Conservation (phyloP, 23 tunicate species). For the Oikopleura albicans region DNA sequence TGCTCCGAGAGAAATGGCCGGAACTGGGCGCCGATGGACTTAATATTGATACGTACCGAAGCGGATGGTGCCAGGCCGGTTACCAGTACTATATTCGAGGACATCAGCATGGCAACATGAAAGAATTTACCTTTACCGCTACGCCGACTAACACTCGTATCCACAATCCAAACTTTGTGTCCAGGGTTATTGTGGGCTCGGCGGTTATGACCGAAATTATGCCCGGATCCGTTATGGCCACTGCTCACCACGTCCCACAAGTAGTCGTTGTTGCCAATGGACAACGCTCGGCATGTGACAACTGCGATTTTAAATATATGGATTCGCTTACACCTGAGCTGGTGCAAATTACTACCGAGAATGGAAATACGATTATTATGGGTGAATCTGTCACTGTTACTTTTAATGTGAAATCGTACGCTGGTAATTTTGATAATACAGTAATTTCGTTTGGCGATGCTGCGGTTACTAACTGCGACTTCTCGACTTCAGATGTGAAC, state of each 20-base stretch:
- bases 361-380: neutral
- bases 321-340: neutral
- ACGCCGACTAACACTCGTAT: neutral
- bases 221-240: constrained; percentile 12
- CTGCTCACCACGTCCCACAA: constrained; percentile 1
- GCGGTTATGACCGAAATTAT: neutral
- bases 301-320: neutral
- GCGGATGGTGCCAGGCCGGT: neutral
- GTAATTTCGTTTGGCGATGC: neutral
- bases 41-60: neutral
- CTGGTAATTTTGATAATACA: neutral
- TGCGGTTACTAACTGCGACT: neutral
- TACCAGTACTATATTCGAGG: neutral
- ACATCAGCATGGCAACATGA: neutral
- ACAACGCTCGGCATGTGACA: neutral
- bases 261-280: neutral
- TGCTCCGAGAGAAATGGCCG: neutral
- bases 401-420: neutral
- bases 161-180: neutral
- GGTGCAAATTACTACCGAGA: neutral
- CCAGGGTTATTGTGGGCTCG: neutral
- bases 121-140: neutral
- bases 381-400: neutral
- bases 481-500: neutral
- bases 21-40: neutral